Conservation (phyloP, 1,140 invertebrate species). For the Hycleus phaleratus region DNA sequence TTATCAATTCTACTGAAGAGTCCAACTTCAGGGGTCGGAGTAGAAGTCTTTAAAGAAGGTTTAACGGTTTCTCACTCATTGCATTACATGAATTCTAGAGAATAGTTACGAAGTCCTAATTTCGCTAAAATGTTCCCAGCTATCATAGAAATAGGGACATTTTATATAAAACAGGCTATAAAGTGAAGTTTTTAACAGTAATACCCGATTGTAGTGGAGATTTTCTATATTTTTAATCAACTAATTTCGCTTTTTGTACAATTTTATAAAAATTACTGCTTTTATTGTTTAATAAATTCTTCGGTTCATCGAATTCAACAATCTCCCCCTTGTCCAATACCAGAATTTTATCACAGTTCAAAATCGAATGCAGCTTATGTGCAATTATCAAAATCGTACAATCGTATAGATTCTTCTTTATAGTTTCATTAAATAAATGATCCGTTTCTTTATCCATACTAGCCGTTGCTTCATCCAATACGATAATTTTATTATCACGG, state of each 20-base stretch:
- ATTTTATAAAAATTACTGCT: constrained; percentile 4
- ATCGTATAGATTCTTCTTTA: constrained; percentile 46
- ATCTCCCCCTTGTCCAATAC: constrained; percentile 45
- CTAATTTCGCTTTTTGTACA: neutral
- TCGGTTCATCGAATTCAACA: constrained; percentile 50
- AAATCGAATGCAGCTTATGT: constrained; percentile 60
- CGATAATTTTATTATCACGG: constrained; percentile 43
- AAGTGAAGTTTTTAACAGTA: neutral
- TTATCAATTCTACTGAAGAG: no score
- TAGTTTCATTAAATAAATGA: constrained; percentile 50
- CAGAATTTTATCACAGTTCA: constrained; percentile 49
- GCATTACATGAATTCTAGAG: no score
- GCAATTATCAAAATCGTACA: constrained; percentile 63
- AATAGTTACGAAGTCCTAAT: no score
- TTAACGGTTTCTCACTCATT: no score
- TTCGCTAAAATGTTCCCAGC: no score
- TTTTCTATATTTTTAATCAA: neutral
- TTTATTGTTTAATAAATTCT: constrained; percentile 46
- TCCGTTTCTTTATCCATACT: constrained; percentile 53
- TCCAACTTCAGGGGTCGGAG: no score
- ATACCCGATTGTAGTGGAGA: neutral
- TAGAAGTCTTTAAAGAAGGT: no score
- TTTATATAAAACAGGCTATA: neutral
- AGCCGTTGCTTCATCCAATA: constrained; percentile 41
- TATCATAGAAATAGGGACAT: neutral